Evolutionary conservation across 2,888 invertebrate genomes (phyloP).

Genomic region (Anoncus sp.): DNA sequence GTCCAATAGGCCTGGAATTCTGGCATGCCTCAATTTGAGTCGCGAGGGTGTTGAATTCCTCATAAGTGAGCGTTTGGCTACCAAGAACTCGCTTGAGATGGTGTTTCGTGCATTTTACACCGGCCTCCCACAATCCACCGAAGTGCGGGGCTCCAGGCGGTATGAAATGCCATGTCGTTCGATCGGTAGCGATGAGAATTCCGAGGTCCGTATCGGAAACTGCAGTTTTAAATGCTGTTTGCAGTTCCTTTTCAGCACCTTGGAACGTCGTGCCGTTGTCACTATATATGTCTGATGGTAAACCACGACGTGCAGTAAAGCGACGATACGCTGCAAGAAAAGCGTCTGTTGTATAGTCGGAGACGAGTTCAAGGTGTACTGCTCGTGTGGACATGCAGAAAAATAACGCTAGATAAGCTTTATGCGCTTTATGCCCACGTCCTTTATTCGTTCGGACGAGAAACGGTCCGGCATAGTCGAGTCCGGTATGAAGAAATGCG

Average conservation of each 20-base stretch:
- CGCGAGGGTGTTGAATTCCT: constrained; percentile 14
- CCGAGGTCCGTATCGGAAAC: constrained; percentile 44
- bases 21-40: constrained; percentile 30
- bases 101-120: constrained; percentile 69
- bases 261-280: constrained; percentile 71
- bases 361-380: constrained; percentile 67
- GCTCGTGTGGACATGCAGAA: constrained; percentile 73
- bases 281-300: constrained; percentile 63
- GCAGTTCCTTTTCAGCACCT: constrained; percentile 65
- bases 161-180: constrained; percentile 74
- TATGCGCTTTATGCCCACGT: constrained; percentile 59
- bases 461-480: constrained; percentile 77
- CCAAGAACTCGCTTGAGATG: constrained; percentile 59
- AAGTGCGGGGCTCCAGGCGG: constrained; percentile 67
- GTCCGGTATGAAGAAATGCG: constrained; percentile 73
- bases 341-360: constrained; percentile 62
- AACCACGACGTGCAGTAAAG: constrained; percentile 66
- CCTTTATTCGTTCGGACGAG: constrained; percentile 45
- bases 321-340: constrained; percentile 66
- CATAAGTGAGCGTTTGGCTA: constrained; percentile 6
- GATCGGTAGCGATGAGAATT: constrained; percentile 41
- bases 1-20: constrained; percentile 62
- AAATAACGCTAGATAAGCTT: constrained; percentile 66
- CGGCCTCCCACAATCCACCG: too few relatives aligned
- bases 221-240: constrained; percentile 23